phyloP scores from a whole-genome alignment of 1,140 invertebrate genomes.

The Leptopilina boulardi region DNA sequence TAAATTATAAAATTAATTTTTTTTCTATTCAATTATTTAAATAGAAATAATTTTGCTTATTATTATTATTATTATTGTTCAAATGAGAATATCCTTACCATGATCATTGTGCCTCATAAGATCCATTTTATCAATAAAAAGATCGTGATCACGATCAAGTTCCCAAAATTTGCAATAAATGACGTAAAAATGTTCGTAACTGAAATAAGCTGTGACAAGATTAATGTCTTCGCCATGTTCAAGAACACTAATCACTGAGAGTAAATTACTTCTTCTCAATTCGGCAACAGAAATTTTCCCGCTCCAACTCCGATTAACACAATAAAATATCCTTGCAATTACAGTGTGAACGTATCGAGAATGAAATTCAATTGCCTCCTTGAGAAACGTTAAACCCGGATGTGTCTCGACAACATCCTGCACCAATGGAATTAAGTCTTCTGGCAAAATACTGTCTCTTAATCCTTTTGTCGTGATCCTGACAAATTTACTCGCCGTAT shows the following conservation, averaged over 20 bases:
- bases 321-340: slow-evolving; percentile 98
- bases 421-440: slow-evolving; percentile 94
- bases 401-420: slow-evolving; percentile 99
- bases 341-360: slow-evolving; percentile 98
- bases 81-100: slow-evolving; percentile 77
- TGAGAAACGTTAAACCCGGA: slow-evolving; percentile 96
- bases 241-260: slow-evolving; percentile 84
- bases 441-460: slow-evolving; percentile 81
- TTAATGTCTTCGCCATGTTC: slow-evolving; percentile 98
- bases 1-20: too few relatives aligned
- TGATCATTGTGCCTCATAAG: slow-evolving; percentile 96
- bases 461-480: slow-evolving; percentile 86
- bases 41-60: too few relatives aligned
- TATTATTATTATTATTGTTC: too few relatives aligned
- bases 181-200: slow-evolving; percentile 99
- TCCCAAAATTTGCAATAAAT: slow-evolving; percentile 99
- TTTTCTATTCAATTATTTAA: too few relatives aligned
- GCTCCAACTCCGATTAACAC: slow-evolving; percentile 98
- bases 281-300: slow-evolving; percentile 93
- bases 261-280: slow-evolving; percentile 93
- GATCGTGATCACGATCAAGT: slow-evolving; percentile 97
- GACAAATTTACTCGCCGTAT: slow-evolving; percentile 93
- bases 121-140: slow-evolving; percentile 96
- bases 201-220: slow-evolving; percentile 97
- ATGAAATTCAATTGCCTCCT: slow-evolving; percentile 98